Percentiles rank a stretch among this genome's conserved stretches.
Conservation (phyloP, 2,888 invertebrate genomes). For the Plagodis dolabraria region DNA sequence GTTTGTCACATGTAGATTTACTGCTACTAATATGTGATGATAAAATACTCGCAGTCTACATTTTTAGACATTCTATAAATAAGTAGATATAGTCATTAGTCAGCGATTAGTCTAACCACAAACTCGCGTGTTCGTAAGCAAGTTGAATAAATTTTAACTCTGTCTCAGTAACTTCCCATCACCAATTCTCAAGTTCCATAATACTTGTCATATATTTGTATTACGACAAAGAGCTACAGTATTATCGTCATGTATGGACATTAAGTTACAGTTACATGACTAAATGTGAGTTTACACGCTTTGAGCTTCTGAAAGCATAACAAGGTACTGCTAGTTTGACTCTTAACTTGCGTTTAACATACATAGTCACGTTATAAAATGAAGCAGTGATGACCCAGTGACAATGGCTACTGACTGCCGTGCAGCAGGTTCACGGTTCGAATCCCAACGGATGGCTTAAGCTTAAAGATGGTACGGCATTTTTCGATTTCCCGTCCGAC, state of each 20-base stretch:
- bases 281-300: conserved; percentile 54
- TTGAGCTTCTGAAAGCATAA: conserved; percentile 44
- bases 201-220: conserved; percentile 1
- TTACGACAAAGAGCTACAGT: conserved; percentile 7
- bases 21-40: too few relatives aligned
- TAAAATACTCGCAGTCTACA: too few relatives aligned
- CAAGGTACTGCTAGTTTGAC: conserved; percentile 23
- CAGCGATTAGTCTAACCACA: conserved; percentile 60
- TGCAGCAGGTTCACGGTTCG: too few relatives aligned
- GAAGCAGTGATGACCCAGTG: background rate
- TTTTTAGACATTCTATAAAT: too few relatives aligned
- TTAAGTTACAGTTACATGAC: conserved; percentile 38
- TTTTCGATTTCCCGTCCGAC: too few relatives aligned
- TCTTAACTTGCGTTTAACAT: conserved; percentile 11
- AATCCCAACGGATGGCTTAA: too few relatives aligned
- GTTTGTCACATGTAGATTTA: too few relatives aligned
- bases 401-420: too few relatives aligned
- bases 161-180: background rate
- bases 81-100: conserved; percentile 67
- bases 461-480: too few relatives aligned
- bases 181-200: background rate
- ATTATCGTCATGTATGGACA: background rate
- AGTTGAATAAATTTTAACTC: too few relatives aligned
- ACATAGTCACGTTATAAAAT: background rate
- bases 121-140: background rate